Evolutionary conservation across 2,797 vertebrate genomes (phyloP).

Genomic region (Diplodus puntazzo): DNA sequence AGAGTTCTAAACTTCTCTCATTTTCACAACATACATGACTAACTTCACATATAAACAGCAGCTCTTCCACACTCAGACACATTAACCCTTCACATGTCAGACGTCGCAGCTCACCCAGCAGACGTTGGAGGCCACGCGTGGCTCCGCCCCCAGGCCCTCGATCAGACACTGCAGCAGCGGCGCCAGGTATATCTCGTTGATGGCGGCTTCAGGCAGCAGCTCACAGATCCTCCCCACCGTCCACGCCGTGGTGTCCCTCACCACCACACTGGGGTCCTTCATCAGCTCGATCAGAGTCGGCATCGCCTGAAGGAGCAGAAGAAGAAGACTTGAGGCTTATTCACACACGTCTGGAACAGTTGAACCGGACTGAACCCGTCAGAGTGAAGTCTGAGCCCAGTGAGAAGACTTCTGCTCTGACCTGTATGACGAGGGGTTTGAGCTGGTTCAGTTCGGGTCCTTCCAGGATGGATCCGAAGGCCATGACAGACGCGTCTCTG

Average conservation of each 20-base stretch:
- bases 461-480: conserved; percentile 96
- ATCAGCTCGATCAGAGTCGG: conserved; percentile 97
- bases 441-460: conserved; percentile 97
- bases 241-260: conserved; percentile 97
- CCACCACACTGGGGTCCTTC: conserved; percentile 98
- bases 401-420: background rate
- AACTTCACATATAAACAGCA: no score
- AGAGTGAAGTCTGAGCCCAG: no score
- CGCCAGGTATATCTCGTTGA: conserved; percentile 94
- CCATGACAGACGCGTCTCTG: conserved; percentile 97
- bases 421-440: conserved; percentile 92
- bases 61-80: background rate
- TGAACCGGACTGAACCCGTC: no score
- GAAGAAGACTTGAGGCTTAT: background rate
- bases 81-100: no score
- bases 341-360: no score
- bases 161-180: conserved; percentile 97
- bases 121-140: conserved; percentile 96
- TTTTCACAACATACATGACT: no score
- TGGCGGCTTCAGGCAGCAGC: conserved; percentile 96
- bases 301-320: conserved; percentile 88
- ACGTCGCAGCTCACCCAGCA: conserved; percentile 90
- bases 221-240: conserved; percentile 97
- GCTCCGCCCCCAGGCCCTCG: conserved; percentile 95
- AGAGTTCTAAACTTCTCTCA: no score